Evolutionary conservation across 2,113 vertebrate species (phyloP).

Genomic region (Camelus dromedarius): DNA sequence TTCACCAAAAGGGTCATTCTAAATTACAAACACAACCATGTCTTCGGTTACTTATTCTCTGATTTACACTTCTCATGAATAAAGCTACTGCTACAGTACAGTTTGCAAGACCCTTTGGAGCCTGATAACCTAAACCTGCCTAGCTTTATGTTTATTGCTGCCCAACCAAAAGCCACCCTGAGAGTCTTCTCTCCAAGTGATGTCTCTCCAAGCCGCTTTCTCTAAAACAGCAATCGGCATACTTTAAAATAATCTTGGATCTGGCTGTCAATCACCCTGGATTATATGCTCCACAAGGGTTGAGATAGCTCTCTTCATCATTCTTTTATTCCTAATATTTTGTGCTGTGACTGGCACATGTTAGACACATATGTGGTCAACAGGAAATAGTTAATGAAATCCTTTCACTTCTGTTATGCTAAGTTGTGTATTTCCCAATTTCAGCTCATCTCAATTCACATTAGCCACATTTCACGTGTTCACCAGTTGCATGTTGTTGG

Average conservation of each 20-base stretch:
- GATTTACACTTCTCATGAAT: not conserved
- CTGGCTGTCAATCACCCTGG: not conserved
- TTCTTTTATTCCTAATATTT: not conserved
- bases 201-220: not conserved
- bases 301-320: not conserved
- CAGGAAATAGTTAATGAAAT: not conserved
- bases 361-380: not conserved
- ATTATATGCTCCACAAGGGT: rapidly evolving
- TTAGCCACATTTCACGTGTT: not conserved
- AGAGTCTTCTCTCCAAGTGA: not conserved
- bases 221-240: not conserved
- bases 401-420: not conserved
- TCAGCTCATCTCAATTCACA: not conserved
- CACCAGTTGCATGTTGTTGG: rapidly evolving
- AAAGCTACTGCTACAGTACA: not conserved
- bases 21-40: not conserved
- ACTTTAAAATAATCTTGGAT: not conserved
- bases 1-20: not conserved
- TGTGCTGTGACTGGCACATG: too few relatives aligned
- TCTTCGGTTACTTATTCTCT: not conserved
- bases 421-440: not conserved
- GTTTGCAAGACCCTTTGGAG: not conserved
- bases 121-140: not conserved
- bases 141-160: not conserved
- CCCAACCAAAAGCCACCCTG: not conserved